A percentile compares a stretch with the other conserved stretches of the same genome.
Conservation (phyloP, 2,888 invertebrate species). For the Epinotia demarniana region DNA sequence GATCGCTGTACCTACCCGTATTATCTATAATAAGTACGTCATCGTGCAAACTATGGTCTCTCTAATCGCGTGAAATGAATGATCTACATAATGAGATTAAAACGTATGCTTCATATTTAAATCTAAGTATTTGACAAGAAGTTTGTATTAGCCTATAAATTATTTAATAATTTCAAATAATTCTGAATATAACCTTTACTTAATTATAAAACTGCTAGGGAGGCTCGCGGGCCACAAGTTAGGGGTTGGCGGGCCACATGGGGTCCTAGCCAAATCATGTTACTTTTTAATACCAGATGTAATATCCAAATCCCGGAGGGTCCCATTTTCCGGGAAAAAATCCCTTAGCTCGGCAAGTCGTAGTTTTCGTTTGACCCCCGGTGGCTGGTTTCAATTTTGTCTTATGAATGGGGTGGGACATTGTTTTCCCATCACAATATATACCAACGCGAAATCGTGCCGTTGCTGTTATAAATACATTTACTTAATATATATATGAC, state of each 20-base stretch:
- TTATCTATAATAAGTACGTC: too few species aligned
- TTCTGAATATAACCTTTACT: too few species aligned
- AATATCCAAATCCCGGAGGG: slow-evolving; percentile 32
- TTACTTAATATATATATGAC: too few species aligned
- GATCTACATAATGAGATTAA: background rate
- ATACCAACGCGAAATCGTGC: too few species aligned
- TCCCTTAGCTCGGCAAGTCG: slow-evolving; percentile 27
- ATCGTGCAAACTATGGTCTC: too few species aligned
- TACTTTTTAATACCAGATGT: slow-evolving; percentile 37
- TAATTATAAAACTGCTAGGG: too few species aligned
- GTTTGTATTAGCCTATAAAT: background rate
- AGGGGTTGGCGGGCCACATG: too few species aligned
- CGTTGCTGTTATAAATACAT: too few species aligned
- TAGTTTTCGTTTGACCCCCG: slow-evolving; percentile 22
- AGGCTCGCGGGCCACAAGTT: too few species aligned
- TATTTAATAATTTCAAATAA: background rate
- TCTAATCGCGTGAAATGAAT: too few species aligned
- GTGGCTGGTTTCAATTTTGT: background rate
- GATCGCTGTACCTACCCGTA: too few species aligned
- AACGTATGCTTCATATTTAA: background rate
- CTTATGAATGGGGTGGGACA: background rate
- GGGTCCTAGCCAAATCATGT: slow-evolving; percentile 28
- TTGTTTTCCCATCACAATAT: background rate
- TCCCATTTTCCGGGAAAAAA: slow-evolving; percentile 17
- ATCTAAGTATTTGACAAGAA: background rate